These are phyloP conservation scores for Trachythela sp. DNA, from an alignment of 64 coral and sea anemone genomes.

Conservation along the genomic window DNA sequence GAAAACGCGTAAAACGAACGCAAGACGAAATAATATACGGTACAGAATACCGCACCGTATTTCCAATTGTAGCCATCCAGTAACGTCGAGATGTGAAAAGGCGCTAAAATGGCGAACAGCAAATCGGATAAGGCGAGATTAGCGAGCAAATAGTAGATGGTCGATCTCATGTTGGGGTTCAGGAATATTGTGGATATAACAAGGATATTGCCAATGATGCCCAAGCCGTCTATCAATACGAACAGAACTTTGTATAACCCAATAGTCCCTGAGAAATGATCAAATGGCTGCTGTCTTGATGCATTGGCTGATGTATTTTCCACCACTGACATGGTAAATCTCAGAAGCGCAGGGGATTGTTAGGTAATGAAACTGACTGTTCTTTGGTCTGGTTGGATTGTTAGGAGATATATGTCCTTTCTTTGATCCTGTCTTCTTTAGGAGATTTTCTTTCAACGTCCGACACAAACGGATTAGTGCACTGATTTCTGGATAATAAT, in stretches of 20 bases:
- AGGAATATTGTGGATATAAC: background rate
- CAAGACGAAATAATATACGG: background rate
- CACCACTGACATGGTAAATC: background rate
- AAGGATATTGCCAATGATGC: background rate
- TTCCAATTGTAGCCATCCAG: background rate
- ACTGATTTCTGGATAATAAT: too few relatives aligned
- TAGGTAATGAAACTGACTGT: too few relatives aligned
- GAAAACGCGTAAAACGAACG: constrained; percentile 11
- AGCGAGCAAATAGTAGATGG: constrained; percentile 7
- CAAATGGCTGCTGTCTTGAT: background rate
- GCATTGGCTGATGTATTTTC: background rate
- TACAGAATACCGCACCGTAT: background rate
- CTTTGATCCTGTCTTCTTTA: too few relatives aligned
- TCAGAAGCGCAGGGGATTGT: background rate
- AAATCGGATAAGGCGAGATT: background rate
- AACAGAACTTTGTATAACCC: background rate
- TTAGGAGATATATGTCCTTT: too few relatives aligned
- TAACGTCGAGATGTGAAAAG: background rate
- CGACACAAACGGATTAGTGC: too few relatives aligned
- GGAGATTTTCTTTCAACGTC: too few relatives aligned
- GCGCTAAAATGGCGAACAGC: background rate
- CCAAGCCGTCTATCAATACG: background rate
- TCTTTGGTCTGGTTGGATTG: too few relatives aligned
- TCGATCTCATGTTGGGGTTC: constrained; percentile 19
- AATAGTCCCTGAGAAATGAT: background rate